Evolutionary conservation across 2,797 vertebrate genomes (phyloP).

Genomic region (Salmo trutta): DNA sequence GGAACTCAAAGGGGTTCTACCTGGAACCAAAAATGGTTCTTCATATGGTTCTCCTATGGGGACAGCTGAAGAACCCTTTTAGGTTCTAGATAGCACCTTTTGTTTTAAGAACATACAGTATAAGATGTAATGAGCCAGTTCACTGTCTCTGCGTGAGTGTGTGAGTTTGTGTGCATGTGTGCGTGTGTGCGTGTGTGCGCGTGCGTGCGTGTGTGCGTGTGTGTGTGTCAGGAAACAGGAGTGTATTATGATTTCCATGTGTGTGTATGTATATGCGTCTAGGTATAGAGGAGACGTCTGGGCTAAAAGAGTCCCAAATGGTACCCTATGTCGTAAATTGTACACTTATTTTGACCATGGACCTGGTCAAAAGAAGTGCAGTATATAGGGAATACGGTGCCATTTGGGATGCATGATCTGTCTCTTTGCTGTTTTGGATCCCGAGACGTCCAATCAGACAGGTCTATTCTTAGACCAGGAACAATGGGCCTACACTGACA

Average conservation of each 20-base stretch:
- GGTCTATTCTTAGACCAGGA: slow-evolving; percentile 61
- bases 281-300: background rate
- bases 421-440: slow-evolving; percentile 29
- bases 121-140: slow-evolving; percentile 14
- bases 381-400: background rate
- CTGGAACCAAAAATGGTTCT: too few species aligned
- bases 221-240: background rate
- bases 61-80: too few species aligned
- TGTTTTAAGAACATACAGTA: too few species aligned
- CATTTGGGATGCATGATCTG: background rate
- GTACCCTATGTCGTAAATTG: background rate
- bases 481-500: slow-evolving; percentile 71
- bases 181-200: too few species aligned
- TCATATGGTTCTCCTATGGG: too few species aligned
- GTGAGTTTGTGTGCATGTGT: too few species aligned
- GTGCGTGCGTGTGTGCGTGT: too few species aligned
- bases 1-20: too few species aligned
- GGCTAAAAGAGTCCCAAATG: slow-evolving; percentile 55
- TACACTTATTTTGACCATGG: background rate
- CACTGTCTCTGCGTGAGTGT: slow-evolving; percentile 11
- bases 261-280: background rate
- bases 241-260: slow-evolving; percentile 17
- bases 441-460: slow-evolving; percentile 66
- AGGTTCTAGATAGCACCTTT: too few species aligned
- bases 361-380: background rate